Conservation (phyloP, 2,888 invertebrate genomes). For the Phortica magna region DNA sequence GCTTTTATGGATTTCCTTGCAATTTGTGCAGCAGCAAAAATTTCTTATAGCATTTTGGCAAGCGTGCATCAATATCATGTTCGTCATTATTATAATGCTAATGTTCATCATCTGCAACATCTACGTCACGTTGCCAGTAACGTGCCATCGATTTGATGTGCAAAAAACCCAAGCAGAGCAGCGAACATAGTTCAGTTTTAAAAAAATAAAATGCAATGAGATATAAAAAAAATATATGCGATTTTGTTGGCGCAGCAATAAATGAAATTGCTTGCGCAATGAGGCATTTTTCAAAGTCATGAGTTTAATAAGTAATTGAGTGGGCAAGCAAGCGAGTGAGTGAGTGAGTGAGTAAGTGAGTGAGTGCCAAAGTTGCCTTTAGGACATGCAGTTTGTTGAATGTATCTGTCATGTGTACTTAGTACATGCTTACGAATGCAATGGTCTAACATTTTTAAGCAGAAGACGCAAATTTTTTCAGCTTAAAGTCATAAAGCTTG, state of each 20-base stretch:
- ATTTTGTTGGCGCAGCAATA: conserved; percentile 32
- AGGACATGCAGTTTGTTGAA: background rate
- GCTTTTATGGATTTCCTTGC: conserved; percentile 13
- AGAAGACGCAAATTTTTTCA: background rate
- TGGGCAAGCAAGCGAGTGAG: background rate
- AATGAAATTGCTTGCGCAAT: conserved; percentile 32
- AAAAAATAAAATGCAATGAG: too few species aligned
- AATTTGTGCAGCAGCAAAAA: conserved; percentile 22
- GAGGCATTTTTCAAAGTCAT: conserved; percentile 33
- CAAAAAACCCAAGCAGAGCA: background rate
- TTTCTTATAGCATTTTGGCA: conserved; percentile 20
- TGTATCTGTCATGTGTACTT: background rate
- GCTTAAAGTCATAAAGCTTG: too few species aligned
- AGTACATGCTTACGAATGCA: too few species aligned
- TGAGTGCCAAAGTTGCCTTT: background rate
- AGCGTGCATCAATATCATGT: conserved; percentile 22
- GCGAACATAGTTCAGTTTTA: background rate
- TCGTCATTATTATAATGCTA: background rate
- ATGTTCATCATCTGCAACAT: background rate
- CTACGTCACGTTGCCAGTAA: background rate
- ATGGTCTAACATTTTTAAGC: background rate
- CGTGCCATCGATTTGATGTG: conserved; percentile 10
- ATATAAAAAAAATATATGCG: conserved; percentile 12
- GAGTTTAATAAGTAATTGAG: conserved; percentile 22
- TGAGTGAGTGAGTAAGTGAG: background rate